phyloP scores from a whole-genome alignment of 2,113 vertebrate genomes.

The Sorex fumeus region DNA sequence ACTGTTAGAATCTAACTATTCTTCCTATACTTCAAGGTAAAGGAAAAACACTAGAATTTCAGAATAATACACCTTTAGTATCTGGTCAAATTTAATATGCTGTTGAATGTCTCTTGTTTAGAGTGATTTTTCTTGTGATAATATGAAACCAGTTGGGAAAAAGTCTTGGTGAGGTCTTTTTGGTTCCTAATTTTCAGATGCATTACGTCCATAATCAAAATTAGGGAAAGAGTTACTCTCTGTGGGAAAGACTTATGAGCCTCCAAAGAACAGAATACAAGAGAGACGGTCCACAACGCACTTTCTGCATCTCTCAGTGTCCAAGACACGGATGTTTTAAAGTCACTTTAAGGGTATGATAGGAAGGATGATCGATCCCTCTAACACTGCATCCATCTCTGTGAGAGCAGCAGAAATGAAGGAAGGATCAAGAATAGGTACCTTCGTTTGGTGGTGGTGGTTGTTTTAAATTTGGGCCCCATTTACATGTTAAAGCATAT shows the following conservation, averaged over 20 bases:
- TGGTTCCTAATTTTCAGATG: background rate
- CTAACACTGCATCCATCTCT: no score
- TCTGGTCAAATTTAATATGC: constrained; percentile 7
- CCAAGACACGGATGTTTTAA: no score
- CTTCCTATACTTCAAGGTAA: background rate
- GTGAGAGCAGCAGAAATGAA: no score
- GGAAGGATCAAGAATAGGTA: no score
- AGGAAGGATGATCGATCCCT: no score
- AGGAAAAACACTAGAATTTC: no score
- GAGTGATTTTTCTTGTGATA: background rate
- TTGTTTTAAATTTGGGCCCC: no score
- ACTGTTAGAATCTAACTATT: constrained; percentile 29
- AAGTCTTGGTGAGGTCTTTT: background rate
- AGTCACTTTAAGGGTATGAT: no score
- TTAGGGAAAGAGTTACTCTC: background rate
- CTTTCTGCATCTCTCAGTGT: no score
- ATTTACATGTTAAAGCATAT: no score
- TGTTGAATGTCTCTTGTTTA: background rate
- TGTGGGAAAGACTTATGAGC: background rate
- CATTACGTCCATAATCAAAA: background rate
- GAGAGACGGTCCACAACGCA: background rate
- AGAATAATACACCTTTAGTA: background rate
- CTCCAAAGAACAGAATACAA: background rate
- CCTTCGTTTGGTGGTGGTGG: no score
- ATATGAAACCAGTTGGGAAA: background rate